Evolutionary conservation across 1,140 invertebrate genomes (phyloP).

Genomic region (Bombus picipes): DNA sequence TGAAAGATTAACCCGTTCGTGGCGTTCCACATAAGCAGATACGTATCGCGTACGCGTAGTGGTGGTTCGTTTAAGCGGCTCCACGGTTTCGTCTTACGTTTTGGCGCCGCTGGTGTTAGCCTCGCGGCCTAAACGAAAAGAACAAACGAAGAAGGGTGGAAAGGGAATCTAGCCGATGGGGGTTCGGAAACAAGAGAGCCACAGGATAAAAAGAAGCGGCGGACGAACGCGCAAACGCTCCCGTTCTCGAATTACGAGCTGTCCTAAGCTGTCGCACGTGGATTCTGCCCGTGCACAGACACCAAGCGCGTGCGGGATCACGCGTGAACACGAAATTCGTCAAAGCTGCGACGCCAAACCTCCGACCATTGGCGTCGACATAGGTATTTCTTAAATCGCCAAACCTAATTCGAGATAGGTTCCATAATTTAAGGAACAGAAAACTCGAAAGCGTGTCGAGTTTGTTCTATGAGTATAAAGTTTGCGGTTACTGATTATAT

Average conservation of each 20-base stretch:
- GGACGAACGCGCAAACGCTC: slow-evolving; percentile 50
- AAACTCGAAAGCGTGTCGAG: no score
- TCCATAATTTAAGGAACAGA: no score
- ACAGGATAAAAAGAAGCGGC: slow-evolving; percentile 32
- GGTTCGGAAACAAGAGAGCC: slow-evolving; percentile 59
- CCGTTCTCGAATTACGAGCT: slow-evolving; percentile 70
- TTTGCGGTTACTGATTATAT: no score
- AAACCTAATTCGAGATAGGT: no score
- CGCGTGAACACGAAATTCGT: slow-evolving; percentile 41
- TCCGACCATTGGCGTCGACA: slow-evolving; percentile 51
- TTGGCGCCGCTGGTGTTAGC: slow-evolving; percentile 31
- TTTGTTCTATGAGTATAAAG: no score
- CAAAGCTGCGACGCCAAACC: slow-evolving; percentile 36
- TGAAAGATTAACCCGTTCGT: slow-evolving; percentile 52
- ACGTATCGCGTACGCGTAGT: neutral
- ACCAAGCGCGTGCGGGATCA: slow-evolving; percentile 52
- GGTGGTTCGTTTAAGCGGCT: slow-evolving; percentile 15
- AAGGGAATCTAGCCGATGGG: slow-evolving; percentile 35
- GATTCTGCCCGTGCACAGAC: neutral
- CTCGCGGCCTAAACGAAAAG: neutral
- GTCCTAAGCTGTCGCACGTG: slow-evolving; percentile 52
- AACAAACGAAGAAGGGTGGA: slow-evolving; percentile 12
- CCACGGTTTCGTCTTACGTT: slow-evolving; percentile 41
- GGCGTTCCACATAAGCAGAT: slow-evolving; percentile 26
- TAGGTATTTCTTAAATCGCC: no score